These are phyloP conservation scores for Acanthurus tractus DNA, from an alignment of 2,797 vertebrate species.

Conservation along the genomic window DNA sequence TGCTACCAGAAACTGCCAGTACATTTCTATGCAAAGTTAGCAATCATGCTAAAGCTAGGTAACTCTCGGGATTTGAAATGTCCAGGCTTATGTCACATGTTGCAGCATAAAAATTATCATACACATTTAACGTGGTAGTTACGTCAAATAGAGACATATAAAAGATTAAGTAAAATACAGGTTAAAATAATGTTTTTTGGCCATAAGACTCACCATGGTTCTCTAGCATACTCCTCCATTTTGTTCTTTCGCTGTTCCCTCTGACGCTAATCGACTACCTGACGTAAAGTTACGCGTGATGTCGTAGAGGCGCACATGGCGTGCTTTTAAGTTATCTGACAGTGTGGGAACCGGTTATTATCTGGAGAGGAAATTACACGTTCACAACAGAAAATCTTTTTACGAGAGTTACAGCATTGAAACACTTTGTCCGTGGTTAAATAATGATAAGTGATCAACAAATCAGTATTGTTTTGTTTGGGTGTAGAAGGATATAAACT, in stretches of 20 bases:
- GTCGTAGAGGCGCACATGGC: background rate
- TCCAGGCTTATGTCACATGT: background rate
- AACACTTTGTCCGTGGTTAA: no score
- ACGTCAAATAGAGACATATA: accelerated
- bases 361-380: no score
- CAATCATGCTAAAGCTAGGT: conserved; percentile 59
- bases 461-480: no score
- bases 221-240: conserved; percentile 97
- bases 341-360: background rate
- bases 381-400: background rate
- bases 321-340: background rate
- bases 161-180: accelerated
- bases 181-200: background rate
- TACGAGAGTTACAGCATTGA: background rate
- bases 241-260: conserved; percentile 82
- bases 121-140: accelerated
- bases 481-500: no score
- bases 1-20: conserved; percentile 31
- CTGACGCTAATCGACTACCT: conserved; percentile 47
- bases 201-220: conserved; percentile 90
- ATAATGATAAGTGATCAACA: no score
- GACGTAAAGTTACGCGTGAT: conserved; percentile 43
- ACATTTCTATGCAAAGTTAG: conserved; percentile 43
- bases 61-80: conserved; percentile 1
- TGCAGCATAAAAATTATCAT: background rate